Conservation (phyloP, 37 sponge, comb jelly and placozoan genomes). For the Spongilla lacustris region DNA sequence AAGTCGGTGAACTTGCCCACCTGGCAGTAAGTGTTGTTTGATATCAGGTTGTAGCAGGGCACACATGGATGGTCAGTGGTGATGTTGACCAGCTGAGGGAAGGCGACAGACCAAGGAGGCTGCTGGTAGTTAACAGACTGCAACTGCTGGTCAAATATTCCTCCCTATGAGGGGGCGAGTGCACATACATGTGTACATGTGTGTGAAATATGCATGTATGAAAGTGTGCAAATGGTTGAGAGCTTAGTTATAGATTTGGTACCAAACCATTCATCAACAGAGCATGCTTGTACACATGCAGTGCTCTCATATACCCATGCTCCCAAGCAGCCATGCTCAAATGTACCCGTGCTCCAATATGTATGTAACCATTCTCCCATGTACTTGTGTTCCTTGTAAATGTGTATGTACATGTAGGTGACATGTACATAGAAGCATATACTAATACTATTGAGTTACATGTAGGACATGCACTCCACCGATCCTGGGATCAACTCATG, state of each 20-base stretch:
- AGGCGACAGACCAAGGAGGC: slow-evolving; percentile 55
- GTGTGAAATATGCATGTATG: neutral
- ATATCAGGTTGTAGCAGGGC: slow-evolving; percentile 33
- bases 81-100: slow-evolving; percentile 49
- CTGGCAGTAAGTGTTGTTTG: slow-evolving; percentile 40
- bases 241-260: no score
- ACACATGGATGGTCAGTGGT: slow-evolving; percentile 52
- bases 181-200: neutral
- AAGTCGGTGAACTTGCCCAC: slow-evolving; percentile 22
- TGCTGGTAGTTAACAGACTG: slow-evolving; percentile 49
- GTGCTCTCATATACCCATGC: no score
- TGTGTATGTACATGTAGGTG: neutral
- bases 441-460: neutral
- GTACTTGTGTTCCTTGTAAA: no score
- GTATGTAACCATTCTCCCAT: no score
- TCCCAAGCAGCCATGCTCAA: no score
- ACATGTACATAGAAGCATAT: neutral
- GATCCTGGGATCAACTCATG: no score
- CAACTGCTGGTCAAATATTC: slow-evolving; percentile 32
- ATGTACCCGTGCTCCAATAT: no score
- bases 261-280: no score
- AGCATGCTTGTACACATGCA: no score
- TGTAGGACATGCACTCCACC: no score
- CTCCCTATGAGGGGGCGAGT: slow-evolving; percentile 16
- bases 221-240: no score